Percentiles rank a stretch among this genome's conserved stretches.
phyloP scores from a whole-genome alignment of 2,888 invertebrate genomes.

The Eupsilia transversa region DNA sequence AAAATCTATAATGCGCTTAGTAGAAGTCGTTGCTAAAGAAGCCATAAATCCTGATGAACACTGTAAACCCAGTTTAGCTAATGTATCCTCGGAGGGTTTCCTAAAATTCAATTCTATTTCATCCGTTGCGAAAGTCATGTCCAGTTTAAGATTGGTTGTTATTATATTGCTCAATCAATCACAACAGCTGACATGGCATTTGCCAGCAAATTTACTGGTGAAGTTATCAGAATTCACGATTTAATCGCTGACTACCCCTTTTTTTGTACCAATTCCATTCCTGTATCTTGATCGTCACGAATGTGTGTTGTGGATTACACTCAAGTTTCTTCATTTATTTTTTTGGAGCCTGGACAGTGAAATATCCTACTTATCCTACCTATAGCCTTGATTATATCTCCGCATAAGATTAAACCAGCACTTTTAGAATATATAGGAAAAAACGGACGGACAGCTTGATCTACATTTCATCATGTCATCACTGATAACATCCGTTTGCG shows the following conservation, averaged over 20 bases:
- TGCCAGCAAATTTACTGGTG: conserved; percentile 34
- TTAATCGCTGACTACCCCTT: background rate
- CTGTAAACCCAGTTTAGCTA: background rate
- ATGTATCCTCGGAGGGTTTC: background rate
- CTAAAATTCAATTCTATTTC: background rate
- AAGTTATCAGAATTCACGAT: conserved; percentile 6
- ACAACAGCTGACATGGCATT: conserved; percentile 18
- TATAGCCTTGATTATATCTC: too few species aligned
- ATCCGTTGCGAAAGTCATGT: conserved; percentile 6
- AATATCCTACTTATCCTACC: background rate
- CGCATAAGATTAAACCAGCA: background rate
- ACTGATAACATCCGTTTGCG: background rate
- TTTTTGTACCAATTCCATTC: conserved; percentile 9
- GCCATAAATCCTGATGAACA: background rate
- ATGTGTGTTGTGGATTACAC: background rate
- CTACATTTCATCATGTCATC: conserved; percentile 12
- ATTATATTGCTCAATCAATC: conserved; percentile 10
- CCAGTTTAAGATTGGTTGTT: background rate
- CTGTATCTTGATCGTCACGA: conserved; percentile 14
- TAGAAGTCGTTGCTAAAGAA: background rate
- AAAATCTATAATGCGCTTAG: conserved; percentile 1
- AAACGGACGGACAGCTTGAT: background rate
- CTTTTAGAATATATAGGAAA: background rate
- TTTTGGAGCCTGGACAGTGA: background rate
- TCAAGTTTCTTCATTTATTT: conserved; percentile 4